These are phyloP conservation scores for Nycticorax nycticorax DNA, from an alignment of 2,113 vertebrate species.

Conservation along the genomic window DNA sequence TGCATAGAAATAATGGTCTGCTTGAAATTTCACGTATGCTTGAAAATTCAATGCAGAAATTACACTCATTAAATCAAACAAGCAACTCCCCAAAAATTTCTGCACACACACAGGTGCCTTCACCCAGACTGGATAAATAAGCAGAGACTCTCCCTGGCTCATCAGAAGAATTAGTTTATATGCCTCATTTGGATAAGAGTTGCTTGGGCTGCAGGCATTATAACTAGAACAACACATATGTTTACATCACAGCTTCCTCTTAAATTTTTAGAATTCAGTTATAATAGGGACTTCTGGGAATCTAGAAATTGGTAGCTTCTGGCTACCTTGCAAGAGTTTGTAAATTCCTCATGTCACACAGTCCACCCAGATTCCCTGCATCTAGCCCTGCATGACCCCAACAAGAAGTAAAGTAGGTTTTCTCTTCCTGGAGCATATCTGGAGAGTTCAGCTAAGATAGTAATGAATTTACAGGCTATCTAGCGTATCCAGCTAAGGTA, in stretches of 20 bases:
- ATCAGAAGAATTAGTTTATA: neutral
- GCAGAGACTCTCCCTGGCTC: neutral
- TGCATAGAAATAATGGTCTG: neutral
- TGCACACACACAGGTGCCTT: neutral
- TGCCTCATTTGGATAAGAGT: neutral
- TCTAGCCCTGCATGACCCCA: neutral
- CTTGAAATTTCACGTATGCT: neutral
- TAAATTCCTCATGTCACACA: neutral
- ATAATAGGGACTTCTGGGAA: conserved; percentile 47
- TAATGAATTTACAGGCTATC: neutral
- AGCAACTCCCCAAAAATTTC: neutral
- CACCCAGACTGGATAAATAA: neutral
- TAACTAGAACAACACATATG: neutral
- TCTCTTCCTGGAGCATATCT: neutral
- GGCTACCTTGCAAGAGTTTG: neutral
- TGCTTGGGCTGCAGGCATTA: neutral
- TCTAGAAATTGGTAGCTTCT: neutral
- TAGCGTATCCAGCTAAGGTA: neutral
- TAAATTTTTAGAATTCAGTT: neutral
- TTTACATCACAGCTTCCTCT: neutral
- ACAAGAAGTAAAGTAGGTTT: neutral
- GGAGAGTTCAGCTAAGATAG: neutral
- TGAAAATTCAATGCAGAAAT: conserved; percentile 14
- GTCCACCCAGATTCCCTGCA: neutral
- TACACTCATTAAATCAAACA: conserved; percentile 4